These are phyloP conservation scores for Anoplophora glabripennis DNA, from an alignment of 1,140 invertebrate genomes.

Conservation along the genomic window DNA sequence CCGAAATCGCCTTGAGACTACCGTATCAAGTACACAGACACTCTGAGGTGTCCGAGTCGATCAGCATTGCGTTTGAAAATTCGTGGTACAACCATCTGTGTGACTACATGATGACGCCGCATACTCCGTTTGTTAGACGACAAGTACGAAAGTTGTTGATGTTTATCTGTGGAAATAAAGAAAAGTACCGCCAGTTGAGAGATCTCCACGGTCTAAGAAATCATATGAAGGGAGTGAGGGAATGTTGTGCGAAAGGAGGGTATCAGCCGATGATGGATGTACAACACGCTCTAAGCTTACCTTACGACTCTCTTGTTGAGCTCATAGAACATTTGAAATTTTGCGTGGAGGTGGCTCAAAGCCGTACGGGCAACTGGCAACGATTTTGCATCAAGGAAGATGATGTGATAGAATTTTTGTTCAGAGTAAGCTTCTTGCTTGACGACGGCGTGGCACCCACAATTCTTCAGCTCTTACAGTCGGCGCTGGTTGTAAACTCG, in stretches of 20 bases:
- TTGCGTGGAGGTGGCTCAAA: conserved; percentile 70
- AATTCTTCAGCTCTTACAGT: conserved; percentile 84
- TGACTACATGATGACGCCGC: conserved; percentile 94
- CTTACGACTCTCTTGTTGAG: conserved; percentile 88
- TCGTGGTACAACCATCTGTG: conserved; percentile 78
- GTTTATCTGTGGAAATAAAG: conserved; percentile 92
- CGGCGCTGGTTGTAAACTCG: conserved; percentile 69
- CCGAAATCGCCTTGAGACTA: conserved; percentile 90
- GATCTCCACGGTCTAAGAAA: conserved; percentile 88
- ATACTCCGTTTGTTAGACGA: conserved; percentile 66
- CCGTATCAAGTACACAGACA: conserved; percentile 90
- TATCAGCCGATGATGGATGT: conserved; percentile 51
- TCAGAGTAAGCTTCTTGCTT: conserved; percentile 75
- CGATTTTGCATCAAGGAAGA: conserved; percentile 77
- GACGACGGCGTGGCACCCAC: conserved; percentile 93
- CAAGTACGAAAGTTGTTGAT: conserved; percentile 88
- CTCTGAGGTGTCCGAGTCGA: conserved; percentile 57
- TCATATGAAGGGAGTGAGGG: conserved; percentile 67
- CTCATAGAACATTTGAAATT: conserved; percentile 94
- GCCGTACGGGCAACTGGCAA: conserved; percentile 81
- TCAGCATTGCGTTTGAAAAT: conserved; percentile 56
- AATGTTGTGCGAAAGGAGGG: conserved; percentile 59
- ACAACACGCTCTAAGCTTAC: conserved; percentile 54
- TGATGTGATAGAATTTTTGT: conserved; percentile 74
- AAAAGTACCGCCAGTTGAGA: conserved; percentile 89